These are phyloP conservation scores for Platyura marginata DNA, from an alignment of 1,140 invertebrate genomes.

Conservation along the genomic window DNA sequence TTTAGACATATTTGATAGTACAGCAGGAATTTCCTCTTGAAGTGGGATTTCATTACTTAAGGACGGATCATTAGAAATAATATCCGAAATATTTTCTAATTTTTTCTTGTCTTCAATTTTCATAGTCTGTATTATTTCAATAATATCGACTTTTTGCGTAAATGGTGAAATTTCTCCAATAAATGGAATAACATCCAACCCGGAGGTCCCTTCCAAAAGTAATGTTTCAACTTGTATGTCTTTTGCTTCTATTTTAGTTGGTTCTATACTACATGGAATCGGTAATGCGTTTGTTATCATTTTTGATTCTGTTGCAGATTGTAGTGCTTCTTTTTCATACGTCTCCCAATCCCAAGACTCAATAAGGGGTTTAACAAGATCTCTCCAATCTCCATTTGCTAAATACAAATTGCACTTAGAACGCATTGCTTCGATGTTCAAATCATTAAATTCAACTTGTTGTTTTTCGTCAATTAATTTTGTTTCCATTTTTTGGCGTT, in stretches of 20 bases:
- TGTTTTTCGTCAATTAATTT: constrained; percentile 16
- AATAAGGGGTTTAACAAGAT: constrained; percentile 34
- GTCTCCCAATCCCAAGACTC: constrained; percentile 41
- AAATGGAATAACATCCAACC: constrained; percentile 40
- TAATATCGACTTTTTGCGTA: constrained; percentile 28
- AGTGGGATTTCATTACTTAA: constrained; percentile 33
- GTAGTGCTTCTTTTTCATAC: constrained; percentile 35
- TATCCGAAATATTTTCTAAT: constrained; percentile 35
- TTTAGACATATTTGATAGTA: constrained; percentile 39
- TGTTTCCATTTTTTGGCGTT: constrained; percentile 20
- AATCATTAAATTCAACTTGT: constrained; percentile 10
- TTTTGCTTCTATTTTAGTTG: constrained; percentile 28
- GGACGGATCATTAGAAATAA: constrained; percentile 30
- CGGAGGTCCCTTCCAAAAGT: constrained; percentile 30
- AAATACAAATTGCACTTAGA: constrained; percentile 28
- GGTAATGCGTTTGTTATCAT: constrained; percentile 30
- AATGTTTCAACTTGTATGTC: constrained; percentile 23
- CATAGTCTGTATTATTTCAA: constrained; percentile 30
- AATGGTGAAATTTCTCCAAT: constrained; percentile 37
- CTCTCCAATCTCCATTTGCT: constrained; percentile 33
- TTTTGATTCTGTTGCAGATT: constrained; percentile 13
- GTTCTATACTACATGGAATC: constrained; percentile 27
- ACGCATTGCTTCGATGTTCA: constrained; percentile 19
- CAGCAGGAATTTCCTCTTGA: constrained; percentile 38
- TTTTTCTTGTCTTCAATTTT: constrained; percentile 30